Percentiles rank a stretch among this genome's conserved stretches.
Conservation (phyloP, 2,888 invertebrate genomes). For the Drosophila rellima region DNA sequence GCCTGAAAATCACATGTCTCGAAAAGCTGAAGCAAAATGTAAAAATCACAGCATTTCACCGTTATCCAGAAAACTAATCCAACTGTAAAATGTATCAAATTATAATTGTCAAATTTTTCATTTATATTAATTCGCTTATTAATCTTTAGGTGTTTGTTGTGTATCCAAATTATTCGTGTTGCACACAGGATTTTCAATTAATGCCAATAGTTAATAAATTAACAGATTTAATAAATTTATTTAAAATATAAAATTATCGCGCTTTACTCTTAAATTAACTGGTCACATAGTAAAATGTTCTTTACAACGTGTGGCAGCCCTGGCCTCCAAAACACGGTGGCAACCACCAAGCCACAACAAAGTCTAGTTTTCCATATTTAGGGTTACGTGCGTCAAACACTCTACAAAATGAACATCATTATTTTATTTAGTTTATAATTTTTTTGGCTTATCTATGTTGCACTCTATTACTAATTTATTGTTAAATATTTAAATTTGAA, state of each 20-base stretch:
- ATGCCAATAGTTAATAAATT: background rate
- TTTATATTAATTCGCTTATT: background rate
- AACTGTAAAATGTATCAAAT: background rate
- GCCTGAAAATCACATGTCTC: background rate
- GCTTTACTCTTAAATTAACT: background rate
- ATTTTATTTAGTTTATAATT: no score
- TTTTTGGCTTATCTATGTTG: no score
- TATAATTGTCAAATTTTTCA: background rate
- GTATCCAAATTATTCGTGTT: background rate
- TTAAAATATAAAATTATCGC: background rate
- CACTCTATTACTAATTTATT: no score
- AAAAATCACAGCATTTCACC: background rate
- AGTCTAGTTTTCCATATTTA: no score
- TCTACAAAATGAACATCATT: no score
- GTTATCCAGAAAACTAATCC: background rate
- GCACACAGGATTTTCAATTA: background rate
- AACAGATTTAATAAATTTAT: background rate
- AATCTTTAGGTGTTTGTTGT: background rate
- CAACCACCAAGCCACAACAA: no score
- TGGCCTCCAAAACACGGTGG: no score
- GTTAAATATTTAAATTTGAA: background rate
- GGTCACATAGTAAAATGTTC: no score
- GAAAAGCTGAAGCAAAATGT: background rate
- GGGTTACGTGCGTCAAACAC: no score
- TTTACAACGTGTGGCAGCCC: no score